Conservation (phyloP, 1,140 invertebrate species). For the Orussus abietinus region DNA sequence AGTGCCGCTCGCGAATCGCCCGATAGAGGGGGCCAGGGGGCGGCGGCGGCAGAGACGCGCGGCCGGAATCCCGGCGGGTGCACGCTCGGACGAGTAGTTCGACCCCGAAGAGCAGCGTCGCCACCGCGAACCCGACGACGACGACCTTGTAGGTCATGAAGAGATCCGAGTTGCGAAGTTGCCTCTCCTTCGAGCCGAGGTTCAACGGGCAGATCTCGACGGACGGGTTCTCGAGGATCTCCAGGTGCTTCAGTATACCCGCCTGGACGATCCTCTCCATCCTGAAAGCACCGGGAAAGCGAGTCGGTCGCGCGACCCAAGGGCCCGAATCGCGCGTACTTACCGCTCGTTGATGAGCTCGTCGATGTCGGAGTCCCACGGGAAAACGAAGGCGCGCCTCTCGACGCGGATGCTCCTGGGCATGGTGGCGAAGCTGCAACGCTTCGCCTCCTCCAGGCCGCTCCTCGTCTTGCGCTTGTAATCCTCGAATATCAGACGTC, state of each 20-base stretch:
- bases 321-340: too few species aligned
- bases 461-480: constrained; percentile 61
- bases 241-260: constrained; percentile 67
- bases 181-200: constrained; percentile 73
- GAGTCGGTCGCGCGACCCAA: neutral
- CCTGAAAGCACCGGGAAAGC: constrained; percentile 54
- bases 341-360: constrained; percentile 65
- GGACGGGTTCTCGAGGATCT: constrained; percentile 60
- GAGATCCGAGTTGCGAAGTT: constrained; percentile 65
- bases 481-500: constrained; percentile 64
- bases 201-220: constrained; percentile 74
- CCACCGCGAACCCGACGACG: constrained; percentile 59
- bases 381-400: constrained; percentile 68
- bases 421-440: constrained; percentile 71
- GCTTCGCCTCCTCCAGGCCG: constrained; percentile 56
- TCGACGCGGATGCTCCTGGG: constrained; percentile 60
- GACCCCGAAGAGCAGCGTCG: constrained; percentile 59
- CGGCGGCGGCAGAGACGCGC: too few species aligned
- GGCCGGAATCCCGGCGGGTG: too few species aligned
- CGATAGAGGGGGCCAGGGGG: too few species aligned
- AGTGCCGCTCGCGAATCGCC: too few species aligned
- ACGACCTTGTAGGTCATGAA: constrained; percentile 68
- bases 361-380: constrained; percentile 56
- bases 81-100: too few species aligned
- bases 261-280: constrained; percentile 64